Evolutionary conservation across 2,797 vertebrate species (phyloP), one percentile per base, ranked within the genome.

Genomic region (Phoxinus dragarum): DNA sequence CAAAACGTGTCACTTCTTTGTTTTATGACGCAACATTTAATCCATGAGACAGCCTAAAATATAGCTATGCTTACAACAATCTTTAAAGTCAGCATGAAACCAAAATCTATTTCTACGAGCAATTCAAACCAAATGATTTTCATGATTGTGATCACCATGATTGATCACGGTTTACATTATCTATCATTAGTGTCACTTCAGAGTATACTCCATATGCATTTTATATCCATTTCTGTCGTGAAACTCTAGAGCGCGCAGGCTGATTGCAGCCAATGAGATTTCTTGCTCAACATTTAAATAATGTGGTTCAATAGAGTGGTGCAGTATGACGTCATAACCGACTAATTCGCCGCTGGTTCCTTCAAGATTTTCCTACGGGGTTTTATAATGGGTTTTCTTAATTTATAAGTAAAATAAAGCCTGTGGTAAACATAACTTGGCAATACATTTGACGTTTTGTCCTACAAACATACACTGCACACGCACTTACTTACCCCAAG

Each of bases 1-100:
- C 80, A 47, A 21, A 81, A 83, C 64, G 80, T 73, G 72, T 80
- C 81, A 81, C 79, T 82, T 86, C n/a, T 84, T 80, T 85, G 64
- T 75, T 83, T 72, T 47, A 82, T 88, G 84, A 86, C 80, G 81
- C 86, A 87, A 86, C 81, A 34, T 59, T 66, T 27, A 78, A 40
- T 8, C 71, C 76, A 38, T 23, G 40, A 84, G 54, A 7, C 54
- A 23, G 31, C 21, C 19, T 1, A 42, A 83, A 85, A 64, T 76
- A 42, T 6, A 12, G 49, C 66, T 34, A 38, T 72, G 6, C 67
- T 79, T 49, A n/a, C 19, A 6, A 7, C 36, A 9, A 71, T 36
- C 7, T 74, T 74, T 59, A 59, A 56, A 71, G 49, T 38, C 38
- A 44, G n/a, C 19, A 17, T 47, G 27, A 42, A 78, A 78, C 12